Evolutionary conservation across 2,888 invertebrate genomes (phyloP), one percentile per base, ranked within the genome.

Genomic region (Drosophila atripex): DNA sequence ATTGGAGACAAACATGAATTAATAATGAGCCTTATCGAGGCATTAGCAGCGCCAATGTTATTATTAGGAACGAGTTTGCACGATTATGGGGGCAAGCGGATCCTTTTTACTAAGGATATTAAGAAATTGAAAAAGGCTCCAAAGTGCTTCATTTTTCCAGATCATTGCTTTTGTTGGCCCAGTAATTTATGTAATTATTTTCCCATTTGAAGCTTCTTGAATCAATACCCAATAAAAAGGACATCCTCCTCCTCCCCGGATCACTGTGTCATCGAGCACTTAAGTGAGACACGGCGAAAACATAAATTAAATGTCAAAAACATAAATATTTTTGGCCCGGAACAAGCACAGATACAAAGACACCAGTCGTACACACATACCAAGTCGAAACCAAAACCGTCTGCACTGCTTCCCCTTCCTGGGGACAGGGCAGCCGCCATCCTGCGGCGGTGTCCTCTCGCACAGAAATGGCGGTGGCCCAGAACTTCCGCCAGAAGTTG

Each of bases 401-500:
- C 58, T 45, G 58, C 38, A 39, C 30, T 9, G 23, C 38, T 52
- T 64, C 63, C 63, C 63, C 38, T 64, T 63, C 63, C 52, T 38
- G 53, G 38, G 12, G 43, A 21, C 18, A 38, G 9, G 16, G 25
- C n/a, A 3, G 21, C 21, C 21, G 21, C 21, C 30, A 18, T 53
- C 32, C 58, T 16, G 58, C 21, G 14, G 41, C n/a, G 14, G 23
- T n/a, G 12, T 43, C 11, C 39, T 14, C 18, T 39, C 23, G 41
- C 32, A 45, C 43, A 38, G 38, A 55, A 54, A 57, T 68, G 66
- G 76, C 80, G 75, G 74, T 80, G 78, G 76, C 82, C 71, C 76
- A 63, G 58, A 80, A 83, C 86, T 82, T 82, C 86, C 82, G 80
- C 55, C 64, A 47, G 41, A 57, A 45, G 66, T 50, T 76, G 80